phyloP scores from a whole-genome alignment of 2,888 invertebrate genomes.

The Volucella inanis region DNA sequence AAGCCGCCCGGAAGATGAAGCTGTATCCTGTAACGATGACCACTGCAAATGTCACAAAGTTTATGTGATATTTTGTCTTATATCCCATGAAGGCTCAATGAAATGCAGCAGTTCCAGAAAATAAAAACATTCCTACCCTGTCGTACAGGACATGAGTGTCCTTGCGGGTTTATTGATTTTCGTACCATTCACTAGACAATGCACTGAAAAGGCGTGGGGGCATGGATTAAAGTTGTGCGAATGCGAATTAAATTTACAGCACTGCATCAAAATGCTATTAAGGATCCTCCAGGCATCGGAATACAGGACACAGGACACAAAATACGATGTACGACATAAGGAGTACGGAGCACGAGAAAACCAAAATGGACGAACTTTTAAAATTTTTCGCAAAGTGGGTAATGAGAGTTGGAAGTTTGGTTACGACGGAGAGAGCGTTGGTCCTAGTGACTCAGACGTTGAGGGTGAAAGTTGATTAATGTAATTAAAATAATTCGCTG shows the following conservation, averaged over 20 bases:
- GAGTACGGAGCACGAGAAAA: background rate
- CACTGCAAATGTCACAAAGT: slow-evolving; percentile 26
- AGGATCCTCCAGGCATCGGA: background rate
- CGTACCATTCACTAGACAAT: slow-evolving; percentile 3
- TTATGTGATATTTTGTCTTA: background rate
- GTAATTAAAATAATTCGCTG: slow-evolving; percentile 50
- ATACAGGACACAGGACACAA: background rate
- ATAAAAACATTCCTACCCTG: background rate
- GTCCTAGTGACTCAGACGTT: slow-evolving; percentile 22
- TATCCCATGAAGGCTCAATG: slow-evolving; percentile 2
- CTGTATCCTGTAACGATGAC: background rate
- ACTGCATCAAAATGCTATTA: slow-evolving; percentile 48
- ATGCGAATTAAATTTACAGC: slow-evolving; percentile 20
- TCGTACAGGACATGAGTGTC: background rate
- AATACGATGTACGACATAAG: background rate
- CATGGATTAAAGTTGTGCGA: slow-evolving; percentile 10
- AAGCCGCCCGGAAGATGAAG: background rate
- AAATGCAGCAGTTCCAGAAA: slow-evolving; percentile 14
- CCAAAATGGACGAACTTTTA: too few relatives aligned
- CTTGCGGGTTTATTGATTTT: slow-evolving; percentile 29
- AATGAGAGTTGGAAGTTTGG: slow-evolving; percentile 28
- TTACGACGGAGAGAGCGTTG: background rate
- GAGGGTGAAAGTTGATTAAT: slow-evolving; percentile 41
- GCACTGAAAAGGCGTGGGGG: slow-evolving; percentile 1
- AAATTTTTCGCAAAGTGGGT: background rate